Evolutionary conservation across 2,113 vertebrate species (phyloP).

Genomic region (Halichoeres trimaculatus): DNA sequence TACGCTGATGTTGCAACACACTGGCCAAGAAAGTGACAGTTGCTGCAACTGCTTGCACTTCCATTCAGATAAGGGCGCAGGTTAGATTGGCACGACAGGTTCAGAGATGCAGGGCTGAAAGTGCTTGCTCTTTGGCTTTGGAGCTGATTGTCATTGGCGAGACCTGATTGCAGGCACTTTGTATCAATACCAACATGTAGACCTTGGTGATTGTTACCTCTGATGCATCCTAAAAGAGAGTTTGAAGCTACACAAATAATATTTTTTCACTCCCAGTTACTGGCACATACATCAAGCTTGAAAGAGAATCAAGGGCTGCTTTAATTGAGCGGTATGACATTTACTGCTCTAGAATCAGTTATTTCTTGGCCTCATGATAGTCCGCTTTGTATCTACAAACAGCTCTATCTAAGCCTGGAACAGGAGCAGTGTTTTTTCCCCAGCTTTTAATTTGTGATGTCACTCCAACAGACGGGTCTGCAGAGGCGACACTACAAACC

Average conservation of each 20-base stretch:
- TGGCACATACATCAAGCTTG: conserved; percentile 15
- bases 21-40: conserved; percentile 13
- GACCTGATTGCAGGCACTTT: background rate
- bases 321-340: conserved; percentile 28
- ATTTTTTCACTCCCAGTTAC: background rate
- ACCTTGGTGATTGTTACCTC: background rate
- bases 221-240: background rate
- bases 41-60: conserved; percentile 34
- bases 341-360: conserved; percentile 30
- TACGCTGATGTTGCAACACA: conserved; percentile 9
- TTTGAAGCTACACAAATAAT: background rate
- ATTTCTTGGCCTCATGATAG: conserved; percentile 26
- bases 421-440: background rate
- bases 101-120: background rate
- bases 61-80: conserved; percentile 11
- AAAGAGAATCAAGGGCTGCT: background rate
- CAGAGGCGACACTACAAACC: conserved; percentile 34
- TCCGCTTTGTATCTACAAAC: conserved; percentile 35
- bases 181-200: background rate
- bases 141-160: background rate
- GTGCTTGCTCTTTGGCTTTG: conserved; percentile 8
- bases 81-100: conserved; percentile 10
- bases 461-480: conserved; percentile 45
- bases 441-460: conserved; percentile 59
- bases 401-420: conserved; percentile 14